phyloP scores from a whole-genome alignment of 2,888 invertebrate genomes.

The Tachina lurida region DNA sequence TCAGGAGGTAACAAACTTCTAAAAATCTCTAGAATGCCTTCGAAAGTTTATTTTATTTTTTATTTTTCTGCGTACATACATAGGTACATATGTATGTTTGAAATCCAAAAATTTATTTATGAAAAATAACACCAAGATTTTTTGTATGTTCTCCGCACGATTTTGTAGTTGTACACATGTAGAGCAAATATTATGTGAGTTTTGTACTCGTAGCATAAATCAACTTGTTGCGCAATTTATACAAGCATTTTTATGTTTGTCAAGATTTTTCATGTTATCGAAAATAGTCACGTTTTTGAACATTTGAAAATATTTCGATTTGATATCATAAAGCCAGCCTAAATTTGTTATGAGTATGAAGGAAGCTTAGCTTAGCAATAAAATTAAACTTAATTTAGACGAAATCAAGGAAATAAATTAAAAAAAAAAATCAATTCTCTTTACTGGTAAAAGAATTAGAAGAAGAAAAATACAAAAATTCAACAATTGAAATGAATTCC shows the following conservation, averaged over 20 bases:
- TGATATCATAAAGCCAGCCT: background rate
- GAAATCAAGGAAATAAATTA: constrained; percentile 28
- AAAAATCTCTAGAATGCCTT: background rate
- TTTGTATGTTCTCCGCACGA: constrained; percentile 25
- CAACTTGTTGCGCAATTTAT: constrained; percentile 18
- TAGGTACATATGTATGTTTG: no score
- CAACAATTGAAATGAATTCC: no score
- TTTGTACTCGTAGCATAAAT: constrained; percentile 14
- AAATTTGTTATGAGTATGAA: background rate
- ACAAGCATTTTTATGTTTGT: background rate
- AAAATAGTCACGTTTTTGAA: constrained; percentile 55
- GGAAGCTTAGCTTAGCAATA: constrained; percentile 15
- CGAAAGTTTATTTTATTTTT: background rate
- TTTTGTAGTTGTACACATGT: constrained; percentile 1
- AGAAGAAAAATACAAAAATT: no score
- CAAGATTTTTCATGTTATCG: constrained; percentile 20
- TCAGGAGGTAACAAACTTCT: no score
- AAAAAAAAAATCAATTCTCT: background rate
- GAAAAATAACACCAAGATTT: background rate
- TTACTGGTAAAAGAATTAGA: background rate
- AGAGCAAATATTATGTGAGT: constrained; percentile 14
- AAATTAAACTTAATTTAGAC: background rate
- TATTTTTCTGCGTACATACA: background rate
- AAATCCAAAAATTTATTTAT: background rate
- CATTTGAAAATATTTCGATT: constrained; percentile 8